These are phyloP conservation scores for Galeruca laticollis DNA, from an alignment of 2,888 invertebrate species.

Conservation along the genomic window DNA sequence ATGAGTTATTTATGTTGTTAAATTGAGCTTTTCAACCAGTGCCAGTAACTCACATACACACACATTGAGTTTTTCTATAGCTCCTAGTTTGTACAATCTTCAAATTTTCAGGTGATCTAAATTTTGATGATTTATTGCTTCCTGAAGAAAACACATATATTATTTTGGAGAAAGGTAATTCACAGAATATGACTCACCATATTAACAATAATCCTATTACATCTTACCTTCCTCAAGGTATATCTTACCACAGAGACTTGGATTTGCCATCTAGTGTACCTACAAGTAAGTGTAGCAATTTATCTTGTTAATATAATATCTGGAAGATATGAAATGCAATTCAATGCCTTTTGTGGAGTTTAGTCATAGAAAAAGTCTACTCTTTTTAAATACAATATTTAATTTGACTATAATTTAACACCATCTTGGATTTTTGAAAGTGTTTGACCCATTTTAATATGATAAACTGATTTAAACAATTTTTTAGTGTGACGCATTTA, in stretches of 20 bases:
- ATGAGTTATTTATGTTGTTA: no score
- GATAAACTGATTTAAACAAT: no score
- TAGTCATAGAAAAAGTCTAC: no score
- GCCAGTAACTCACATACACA: no score
- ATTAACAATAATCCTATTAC: constrained; percentile 58
- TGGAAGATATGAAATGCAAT: no score
- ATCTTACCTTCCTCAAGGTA: constrained; percentile 58
- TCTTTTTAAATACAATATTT: no score
- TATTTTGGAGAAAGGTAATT: constrained; percentile 49
- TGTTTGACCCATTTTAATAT: no score
- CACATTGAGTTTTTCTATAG: not conserved
- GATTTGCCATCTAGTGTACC: constrained; percentile 64
- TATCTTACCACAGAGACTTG: constrained; percentile 59
- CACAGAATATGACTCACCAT: constrained; percentile 53
- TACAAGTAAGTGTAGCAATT: constrained; percentile 63
- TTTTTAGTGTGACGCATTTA: no score
- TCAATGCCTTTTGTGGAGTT: no score
- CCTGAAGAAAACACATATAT: constrained; percentile 76
- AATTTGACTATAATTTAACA: no score
- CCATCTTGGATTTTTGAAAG: no score
- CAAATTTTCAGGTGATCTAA: constrained; percentile 77
- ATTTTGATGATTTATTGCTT: constrained; percentile 85
- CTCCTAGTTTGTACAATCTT: not conserved
- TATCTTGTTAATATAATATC: not conserved
- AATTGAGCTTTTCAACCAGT: no score